Percentiles rank a stretch among this genome's conserved stretches.
phyloP scores from a whole-genome alignment of 2,888 invertebrate genomes.

The Nomada fucata region DNA sequence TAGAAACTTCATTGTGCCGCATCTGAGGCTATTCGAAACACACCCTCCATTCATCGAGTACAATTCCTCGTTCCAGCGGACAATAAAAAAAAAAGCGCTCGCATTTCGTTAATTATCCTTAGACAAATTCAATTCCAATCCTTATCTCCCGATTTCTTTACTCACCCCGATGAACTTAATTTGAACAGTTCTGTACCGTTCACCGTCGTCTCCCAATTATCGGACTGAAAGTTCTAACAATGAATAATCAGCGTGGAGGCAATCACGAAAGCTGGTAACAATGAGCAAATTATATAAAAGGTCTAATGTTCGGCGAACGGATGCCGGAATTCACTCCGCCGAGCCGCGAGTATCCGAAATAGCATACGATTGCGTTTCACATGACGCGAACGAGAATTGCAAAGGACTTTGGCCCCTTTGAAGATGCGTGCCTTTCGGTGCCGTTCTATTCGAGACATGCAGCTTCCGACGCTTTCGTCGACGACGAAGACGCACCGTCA shows the following conservation, averaged over 20 bases:
- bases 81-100: not conserved
- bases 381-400: slow-evolving; percentile 62
- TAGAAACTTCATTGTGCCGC: too few species aligned
- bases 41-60: not conserved
- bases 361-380: slow-evolving; percentile 59
- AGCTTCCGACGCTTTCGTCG: slow-evolving; percentile 54
- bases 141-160: too few species aligned
- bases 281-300: slow-evolving; percentile 38
- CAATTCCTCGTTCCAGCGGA: not conserved
- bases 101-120: not conserved
- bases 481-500: slow-evolving; percentile 51
- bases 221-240: not conserved
- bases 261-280: slow-evolving; percentile 27
- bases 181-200: not conserved
- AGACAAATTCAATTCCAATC: too few species aligned
- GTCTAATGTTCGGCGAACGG: slow-evolving; percentile 25
- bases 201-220: not conserved
- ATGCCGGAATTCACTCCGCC: slow-evolving; percentile 36
- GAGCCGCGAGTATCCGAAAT: slow-evolving; percentile 43
- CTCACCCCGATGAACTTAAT: not conserved
- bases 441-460: slow-evolving; percentile 62
- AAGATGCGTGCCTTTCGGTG: slow-evolving; percentile 50
- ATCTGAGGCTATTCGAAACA: too few species aligned
- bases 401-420: slow-evolving; percentile 62
- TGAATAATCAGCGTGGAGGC: not conserved